A percentile compares a stretch with the other conserved stretches of the same genome.
phyloP scores from a whole-genome alignment of 2,113 vertebrate species.

The Psittacula cyanocephala region DNA sequence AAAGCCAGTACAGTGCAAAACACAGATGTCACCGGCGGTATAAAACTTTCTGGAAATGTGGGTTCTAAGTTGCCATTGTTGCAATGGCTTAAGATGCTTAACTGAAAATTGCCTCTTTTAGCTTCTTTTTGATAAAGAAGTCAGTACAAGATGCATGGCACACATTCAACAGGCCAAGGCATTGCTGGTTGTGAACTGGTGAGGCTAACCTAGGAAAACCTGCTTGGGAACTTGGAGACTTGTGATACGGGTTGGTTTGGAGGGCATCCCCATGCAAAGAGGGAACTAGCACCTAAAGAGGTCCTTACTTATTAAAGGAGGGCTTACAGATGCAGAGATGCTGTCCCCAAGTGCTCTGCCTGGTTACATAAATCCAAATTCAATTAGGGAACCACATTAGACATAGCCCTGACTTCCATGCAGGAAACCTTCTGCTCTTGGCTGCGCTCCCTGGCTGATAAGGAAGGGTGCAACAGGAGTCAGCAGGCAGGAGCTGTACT shows the following conservation, averaged over 20 bases:
- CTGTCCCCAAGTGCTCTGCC: not conserved
- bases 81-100: not conserved
- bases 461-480: not conserved
- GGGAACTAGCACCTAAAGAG: not conserved
- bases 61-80: not conserved
- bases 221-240: not conserved
- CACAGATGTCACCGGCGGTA: slow-evolving; percentile 38
- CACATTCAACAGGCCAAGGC: not conserved
- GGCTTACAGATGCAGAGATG: not conserved
- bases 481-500: not conserved
- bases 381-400: not conserved
- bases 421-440: not conserved
- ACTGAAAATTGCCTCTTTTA: not conserved
- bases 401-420: not conserved
- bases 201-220: not conserved
- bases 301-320: not conserved
- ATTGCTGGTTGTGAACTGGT: fast-evolving
- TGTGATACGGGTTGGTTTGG: not conserved
- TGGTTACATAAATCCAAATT: not conserved
- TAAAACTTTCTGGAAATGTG: slow-evolving; percentile 3
- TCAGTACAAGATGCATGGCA: not conserved
- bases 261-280: not conserved
- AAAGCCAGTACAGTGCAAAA: slow-evolving; percentile 31
- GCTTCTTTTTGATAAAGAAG: not conserved
- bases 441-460: not conserved